Base-by-base conservation (phyloP, 2,888 invertebrate species). In the Sphinx pinastri region DNA sequence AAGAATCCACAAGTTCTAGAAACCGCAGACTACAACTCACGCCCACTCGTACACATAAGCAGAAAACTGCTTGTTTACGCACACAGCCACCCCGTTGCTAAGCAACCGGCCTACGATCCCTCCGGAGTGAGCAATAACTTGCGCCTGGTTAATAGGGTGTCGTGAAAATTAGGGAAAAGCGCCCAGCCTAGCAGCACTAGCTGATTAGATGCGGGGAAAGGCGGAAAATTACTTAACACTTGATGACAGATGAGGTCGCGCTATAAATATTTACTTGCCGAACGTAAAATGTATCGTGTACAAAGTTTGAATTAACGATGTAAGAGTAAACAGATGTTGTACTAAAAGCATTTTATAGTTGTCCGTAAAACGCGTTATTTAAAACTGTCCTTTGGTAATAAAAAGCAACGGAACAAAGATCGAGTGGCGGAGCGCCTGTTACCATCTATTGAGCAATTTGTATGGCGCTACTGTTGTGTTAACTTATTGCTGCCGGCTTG, bases 91-190 rank as follows among this genome's bases (percentile, higher is more conserved):
- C 47, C 76, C 19, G 89, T 91, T 79, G 79, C 84, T 81, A 86
- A 82, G 84, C 80, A 81, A 91, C 90, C 74, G 74, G 74, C 77
- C 79, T 78, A 81, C 81, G 84, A 88, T 88, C 89, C 88, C 88
- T 85, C 80, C 82, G 81, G 86, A 88, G 82, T 80, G 83, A 83
- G 87, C 86, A 87, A 91, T 91, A 89, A 90, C 86, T 88, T 85
- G 86, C 83, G 88, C 85, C 87, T 85, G 84, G 86, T 89, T 92
- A 91, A 90, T 90, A 88, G 88, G 87, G 88, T 88, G 89, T 87
- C 90, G 84, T 86, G 86, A 86, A 91, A 92, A 91, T 92, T 91
- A 90, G 88, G 88, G 81, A 79, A 88, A 88, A 88, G 84, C 87
- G 86, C 78, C 87, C 87, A 77, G 75, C 79, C 81, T 82, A 81